Evolutionary conservation across 2,797 vertebrate species (phyloP), one percentile per base, ranked within the genome.

Genomic region (Acridotheres tristis): DNA sequence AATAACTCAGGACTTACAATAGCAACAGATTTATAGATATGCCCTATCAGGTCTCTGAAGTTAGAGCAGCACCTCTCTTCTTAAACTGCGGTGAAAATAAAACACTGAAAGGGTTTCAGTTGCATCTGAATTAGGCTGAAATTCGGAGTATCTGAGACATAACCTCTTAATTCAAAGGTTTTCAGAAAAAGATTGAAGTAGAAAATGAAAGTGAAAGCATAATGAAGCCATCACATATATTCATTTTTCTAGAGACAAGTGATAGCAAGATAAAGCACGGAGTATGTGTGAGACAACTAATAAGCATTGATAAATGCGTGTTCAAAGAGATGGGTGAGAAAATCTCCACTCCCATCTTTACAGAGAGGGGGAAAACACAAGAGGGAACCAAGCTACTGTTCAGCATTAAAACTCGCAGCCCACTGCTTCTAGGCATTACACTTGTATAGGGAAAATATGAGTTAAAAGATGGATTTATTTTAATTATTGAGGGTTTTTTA

Each of bases 201-300:
- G 61, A 94, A 96, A 96, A 89, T 94, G 90, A 97, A 97, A 96
- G 90, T 55, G 92, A 97, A 97, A 97, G 92, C 89, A 25, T 25
- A 71, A 89, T 48, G 75, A 93, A 90, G 71, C 19, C 68, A 77
- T 22, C 45, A 29, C 43, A 45, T 59, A 92, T 71, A 79, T 74
- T 72, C 66, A 80, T 85, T 81, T 83, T 66, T 65, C 26, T 4
- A 47, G 62, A 65, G 22, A 57, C 29, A 25, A 62, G 23, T 0
- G 18, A 53, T 0, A n/a, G 43, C 38, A 7, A 57, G 7, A 47
- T 15, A 75, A 80, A 85, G 23, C 51, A 58, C 4, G 2, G 22
- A 55, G 40, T 23, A 9, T 1, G 66, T 2, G 45, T 1, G 43
- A 57, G 23, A 47, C 54, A 84, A 58, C 25, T 43, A 11, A 34